These are phyloP conservation scores for Eudasyphora cyanicolor DNA, from an alignment of 2,888 invertebrate species.

Conservation along the genomic window DNA sequence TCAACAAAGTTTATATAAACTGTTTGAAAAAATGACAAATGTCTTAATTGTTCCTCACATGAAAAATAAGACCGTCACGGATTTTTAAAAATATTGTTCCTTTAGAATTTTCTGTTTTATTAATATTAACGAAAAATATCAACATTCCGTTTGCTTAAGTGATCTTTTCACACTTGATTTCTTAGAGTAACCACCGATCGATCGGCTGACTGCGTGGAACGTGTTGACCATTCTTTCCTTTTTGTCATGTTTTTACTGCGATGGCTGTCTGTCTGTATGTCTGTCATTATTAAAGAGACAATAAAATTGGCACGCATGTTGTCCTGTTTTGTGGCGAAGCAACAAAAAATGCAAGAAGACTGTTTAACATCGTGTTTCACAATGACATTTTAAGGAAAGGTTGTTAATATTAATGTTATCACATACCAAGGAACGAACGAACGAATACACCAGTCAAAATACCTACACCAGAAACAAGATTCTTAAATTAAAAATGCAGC, in stretches of 20 bases:
- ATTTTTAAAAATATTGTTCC: not conserved
- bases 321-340: slow-evolving; percentile 26
- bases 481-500: slow-evolving; percentile 55
- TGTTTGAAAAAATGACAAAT: slow-evolving; percentile 41
- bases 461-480: slow-evolving; percentile 60
- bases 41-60: not conserved
- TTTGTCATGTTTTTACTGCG: not conserved
- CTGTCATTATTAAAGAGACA: slow-evolving; percentile 63
- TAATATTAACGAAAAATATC: not conserved
- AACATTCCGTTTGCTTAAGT: not conserved
- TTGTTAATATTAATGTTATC: slow-evolving; percentile 62
- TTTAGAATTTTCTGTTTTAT: not conserved
- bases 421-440: slow-evolving; percentile 20
- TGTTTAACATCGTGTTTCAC: slow-evolving; percentile 65
- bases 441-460: slow-evolving; percentile 38
- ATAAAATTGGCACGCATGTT: slow-evolving; percentile 66
- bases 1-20: slow-evolving; percentile 9
- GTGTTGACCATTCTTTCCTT: slow-evolving; percentile 24
- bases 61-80: not conserved
- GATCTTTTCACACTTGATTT: slow-evolving; percentile 10
- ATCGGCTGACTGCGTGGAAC: slow-evolving; percentile 23
- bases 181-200: slow-evolving; percentile 30
- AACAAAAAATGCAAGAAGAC: slow-evolving; percentile 32
- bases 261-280: not conserved
- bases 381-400: slow-evolving; percentile 64